Evolutionary conservation across 1,140 invertebrate species (phyloP), one percentile per base, ranked within the genome.

Genomic region (Helicoverpa zea): DNA sequence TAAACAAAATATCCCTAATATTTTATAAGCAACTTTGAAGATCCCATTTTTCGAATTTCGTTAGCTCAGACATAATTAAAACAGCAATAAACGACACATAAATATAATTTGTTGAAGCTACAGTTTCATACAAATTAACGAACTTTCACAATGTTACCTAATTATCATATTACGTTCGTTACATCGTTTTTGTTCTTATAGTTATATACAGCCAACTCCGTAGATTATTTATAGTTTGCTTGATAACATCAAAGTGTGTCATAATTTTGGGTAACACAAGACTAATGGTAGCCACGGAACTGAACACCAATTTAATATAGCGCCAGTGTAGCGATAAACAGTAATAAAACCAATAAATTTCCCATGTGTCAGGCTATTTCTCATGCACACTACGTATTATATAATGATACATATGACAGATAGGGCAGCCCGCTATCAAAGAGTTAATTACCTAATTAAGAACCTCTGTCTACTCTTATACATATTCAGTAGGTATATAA

Each of bases 401-500:
- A 5, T 78, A 23, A 35, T 52, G 59, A 77, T 77, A 77, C 59
- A 58, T 56, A 78, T 79, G 81, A 79, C 52, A 79, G 43, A 79
- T 79, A 79, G 51, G 30, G 47, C 56, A 72, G 49, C 12, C 10
- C 54, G 58, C 59, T 83, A 73, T 79, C 52, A 76, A 56, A 73
- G 74, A 81, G 61, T 74, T 81, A 79, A 79, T 81, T 68, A 73
- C 52, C 79, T 83, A 51, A 76, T 81, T 81, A 84, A 76, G 47
- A 76, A 76, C 73, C 77, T 52, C 29, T 43, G 52, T 9, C 68
- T 58, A 23, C 56, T 18, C 16, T 18, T 58, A 72, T 84, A 84
- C 75, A 83, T 75, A 81, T 81, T 83, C 52, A 77, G 79, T 76
- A 80, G 49, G 43, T 79, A 79, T 79, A 52, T 77, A 81, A 73